Base-by-base conservation (phyloP, 2,888 invertebrate species). In the Atherix ibis region DNA sequence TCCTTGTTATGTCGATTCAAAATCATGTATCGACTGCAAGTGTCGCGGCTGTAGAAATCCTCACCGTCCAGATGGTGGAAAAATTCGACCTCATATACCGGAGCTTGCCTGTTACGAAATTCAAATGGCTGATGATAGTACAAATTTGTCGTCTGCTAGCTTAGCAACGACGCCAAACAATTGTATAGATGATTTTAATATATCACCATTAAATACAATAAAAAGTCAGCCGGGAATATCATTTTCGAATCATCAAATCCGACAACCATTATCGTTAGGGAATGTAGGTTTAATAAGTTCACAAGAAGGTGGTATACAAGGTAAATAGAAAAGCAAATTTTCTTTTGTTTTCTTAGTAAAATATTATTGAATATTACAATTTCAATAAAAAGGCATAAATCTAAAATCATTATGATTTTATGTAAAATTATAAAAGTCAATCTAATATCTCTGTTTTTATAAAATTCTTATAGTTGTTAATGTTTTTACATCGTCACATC, bases 11-110 rank as follows among this genome's bases (percentile, higher is more conserved):
- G 85, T 87, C 4, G 83, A 83, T 44, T 81, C 83, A 44, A 83
- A 84, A 55, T 80, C 85, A 1, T 94, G 92, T 53, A 68, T 79
- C 5, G 84, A 83, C 48, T 94, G 94, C 62, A 79, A 82, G 55
- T 94, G 92, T 62, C 72, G 83, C 52, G 91, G 91, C 2, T 94
- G 92, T 56, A 68, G 89, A 47, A 94, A 92, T 66, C 91, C 92
- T 3, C 84, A 87, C 50, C 70, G 77, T 43, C 73, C 80, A 32
- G 81, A 80, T 55, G 84, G 82, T 36, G 72, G 78, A 48, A 83
- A 84, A 71, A 79, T 81, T 4, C 44, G 50, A 8, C 52, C 76
- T 8, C 70, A 74, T 41, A 73, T 76, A 60, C 74, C 75, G 37
- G 73, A 74, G 49, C 53, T 75, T 37, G 75, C 75, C 30, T 71